Percentiles rank a stretch among this genome's conserved stretches.
Evolutionary conservation across 2,113 vertebrate species (phyloP).

Genomic region (Leptocoma aspasia): DNA sequence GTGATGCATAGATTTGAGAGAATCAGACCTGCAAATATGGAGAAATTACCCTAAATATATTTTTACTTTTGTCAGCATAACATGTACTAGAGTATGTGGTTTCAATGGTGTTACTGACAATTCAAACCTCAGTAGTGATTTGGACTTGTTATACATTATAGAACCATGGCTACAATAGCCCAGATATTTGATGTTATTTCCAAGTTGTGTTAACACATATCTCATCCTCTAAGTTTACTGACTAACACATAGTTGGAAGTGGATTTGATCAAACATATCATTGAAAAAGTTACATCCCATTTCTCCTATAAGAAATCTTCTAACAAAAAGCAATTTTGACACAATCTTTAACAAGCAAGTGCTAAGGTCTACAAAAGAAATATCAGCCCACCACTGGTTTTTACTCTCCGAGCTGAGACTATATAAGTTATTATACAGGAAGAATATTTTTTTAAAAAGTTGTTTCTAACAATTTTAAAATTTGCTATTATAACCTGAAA

Average conservation of each 20-base stretch:
- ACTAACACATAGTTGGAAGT: not conserved
- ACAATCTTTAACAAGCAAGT: not conserved
- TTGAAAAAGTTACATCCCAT: not conserved
- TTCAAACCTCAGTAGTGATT: not conserved
- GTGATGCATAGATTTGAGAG: not conserved
- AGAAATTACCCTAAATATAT: not conserved
- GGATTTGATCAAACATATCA: not conserved
- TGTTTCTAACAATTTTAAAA: not conserved
- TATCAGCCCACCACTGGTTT: not conserved
- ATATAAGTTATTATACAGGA: not conserved
- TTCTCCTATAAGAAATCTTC: not conserved
- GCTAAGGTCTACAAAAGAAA: not conserved
- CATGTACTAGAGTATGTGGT: fast-evolving
- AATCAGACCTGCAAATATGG: not conserved
- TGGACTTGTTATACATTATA: not conserved
- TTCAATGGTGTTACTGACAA: not conserved
- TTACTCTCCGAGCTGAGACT: not conserved
- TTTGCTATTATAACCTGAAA: not conserved
- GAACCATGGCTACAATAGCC: not conserved
- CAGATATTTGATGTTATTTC: not conserved
- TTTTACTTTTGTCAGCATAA: not conserved
- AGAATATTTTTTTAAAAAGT: not conserved
- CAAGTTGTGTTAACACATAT: not conserved
- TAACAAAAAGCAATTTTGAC: not conserved
- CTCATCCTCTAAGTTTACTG: not conserved